These are phyloP conservation scores for Acanthopagrus latus DNA, from an alignment of 2,797 vertebrate species.

Conservation along the genomic window DNA sequence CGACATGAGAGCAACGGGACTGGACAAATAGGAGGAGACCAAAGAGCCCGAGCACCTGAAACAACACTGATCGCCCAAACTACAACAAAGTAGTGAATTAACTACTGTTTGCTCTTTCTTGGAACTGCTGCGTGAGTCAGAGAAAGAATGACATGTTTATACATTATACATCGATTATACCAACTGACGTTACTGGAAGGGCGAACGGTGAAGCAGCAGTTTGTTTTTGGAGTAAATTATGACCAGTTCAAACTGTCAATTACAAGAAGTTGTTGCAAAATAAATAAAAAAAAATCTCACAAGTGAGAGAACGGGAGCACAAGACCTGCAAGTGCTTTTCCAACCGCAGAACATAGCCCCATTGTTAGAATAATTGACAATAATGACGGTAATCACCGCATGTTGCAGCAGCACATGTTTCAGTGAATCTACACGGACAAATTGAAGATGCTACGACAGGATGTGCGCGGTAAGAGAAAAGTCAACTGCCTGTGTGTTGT, in stretches of 20 bases:
- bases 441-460: conserved; percentile 39
- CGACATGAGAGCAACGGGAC: conserved; percentile 31
- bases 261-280: conserved; percentile 17
- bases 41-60: conserved; percentile 76
- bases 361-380: conserved; percentile 71
- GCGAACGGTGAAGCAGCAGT: conserved; percentile 13
- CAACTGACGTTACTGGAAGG: conserved; percentile 36
- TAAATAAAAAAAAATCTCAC: conserved; percentile 22
- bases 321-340: conserved; percentile 57
- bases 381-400: conserved; percentile 58
- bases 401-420: conserved; percentile 47
- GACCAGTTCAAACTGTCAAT: conserved; percentile 32
- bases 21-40: conserved; percentile 75
- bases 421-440: conserved; percentile 28
- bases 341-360: conserved; percentile 24
- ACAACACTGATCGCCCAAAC: conserved; percentile 80
- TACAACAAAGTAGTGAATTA: conserved; percentile 56
- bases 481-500: conserved; percentile 54
- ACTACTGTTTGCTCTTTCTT: conserved; percentile 76
- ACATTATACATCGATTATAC: conserved; percentile 1
- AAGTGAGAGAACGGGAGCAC: conserved; percentile 29
- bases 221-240: conserved; percentile 31
- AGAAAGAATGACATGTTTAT: conserved; percentile 38
- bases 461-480: conserved; percentile 38
- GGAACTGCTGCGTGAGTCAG: conserved; percentile 51